Base-by-base conservation (phyloP, 2,888 invertebrate species). In the Lepidocyrtoides sp. region DNA sequence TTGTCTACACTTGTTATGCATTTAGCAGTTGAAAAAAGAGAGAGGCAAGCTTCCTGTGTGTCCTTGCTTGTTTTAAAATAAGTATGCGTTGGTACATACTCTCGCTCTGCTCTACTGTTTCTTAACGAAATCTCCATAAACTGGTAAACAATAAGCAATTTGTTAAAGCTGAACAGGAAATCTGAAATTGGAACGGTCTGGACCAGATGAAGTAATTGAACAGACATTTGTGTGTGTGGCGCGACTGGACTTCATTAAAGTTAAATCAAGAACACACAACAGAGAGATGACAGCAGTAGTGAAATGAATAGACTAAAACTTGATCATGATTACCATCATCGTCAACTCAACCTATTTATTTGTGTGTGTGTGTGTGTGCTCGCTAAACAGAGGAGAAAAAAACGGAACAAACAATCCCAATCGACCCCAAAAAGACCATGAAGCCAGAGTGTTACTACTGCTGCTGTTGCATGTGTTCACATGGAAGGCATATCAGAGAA, bases 141-240 rank as follows among this genome's bases (percentile, higher is more conserved):
- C 81, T 48, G 82, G 82, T 89, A 75, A 82, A 75, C 75, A 75
- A 89, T 72, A 54, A 81, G 51, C 81, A 81, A 81, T 88, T 81
- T 88, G 69, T 88, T 79, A 77, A 77, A 87, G 63, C 48, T 89
- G 75, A 60, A 83, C 89, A 83, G 89, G 89, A 89, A 89, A 83
- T 82, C 77, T 86, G 60, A n/a, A 48, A 54, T 72, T 66, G 79
- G 32, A 17, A 26, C 57, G 72, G 41, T 17, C 51, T 32, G 54
- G 7, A 1, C 17, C 79, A 51, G 60, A 32, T n/a, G 51, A 17
- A 44, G 79, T 44, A 87, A 87, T 87, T 79, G 75, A 60, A 77
- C 20, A 48, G 48, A 48, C 12, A 48, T 41, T 5, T 26, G 69
- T 63, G 81, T 48, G 87, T 66, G 23, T 48, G 26, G n/a, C 69